phyloP scores from a whole-genome alignment of 2,888 invertebrate genomes.

The Pandemis corylana region DNA sequence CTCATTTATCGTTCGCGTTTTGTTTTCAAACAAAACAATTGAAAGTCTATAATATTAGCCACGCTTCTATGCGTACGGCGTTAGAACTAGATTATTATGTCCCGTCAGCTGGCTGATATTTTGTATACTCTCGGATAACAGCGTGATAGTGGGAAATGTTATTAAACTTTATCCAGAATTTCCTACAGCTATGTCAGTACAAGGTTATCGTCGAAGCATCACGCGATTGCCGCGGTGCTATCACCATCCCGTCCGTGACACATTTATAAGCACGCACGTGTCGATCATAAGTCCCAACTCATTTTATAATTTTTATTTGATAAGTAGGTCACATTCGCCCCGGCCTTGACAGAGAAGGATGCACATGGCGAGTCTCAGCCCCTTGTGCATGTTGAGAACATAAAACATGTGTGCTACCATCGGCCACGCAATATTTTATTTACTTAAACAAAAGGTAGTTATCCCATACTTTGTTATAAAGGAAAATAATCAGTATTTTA shows the following conservation, averaged over 20 bases:
- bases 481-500: too few relatives aligned
- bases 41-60: background rate
- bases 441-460: too few relatives aligned
- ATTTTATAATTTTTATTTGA: background rate
- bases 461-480: too few relatives aligned
- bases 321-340: background rate
- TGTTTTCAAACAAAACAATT: background rate
- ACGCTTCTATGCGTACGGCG: background rate
- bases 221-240: conserved; percentile 10
- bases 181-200: background rate
- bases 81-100: background rate
- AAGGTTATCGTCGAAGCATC: conserved; percentile 21
- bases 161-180: conserved; percentile 5
- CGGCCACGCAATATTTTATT: too few relatives aligned
- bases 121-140: too few relatives aligned
- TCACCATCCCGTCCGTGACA: conserved; percentile 3
- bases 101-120: too few relatives aligned
- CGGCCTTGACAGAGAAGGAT: background rate
- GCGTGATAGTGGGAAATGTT: background rate
- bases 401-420: too few relatives aligned
- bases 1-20: background rate
- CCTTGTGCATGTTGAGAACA: too few relatives aligned
- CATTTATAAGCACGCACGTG: background rate
- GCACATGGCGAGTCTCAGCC: background rate
- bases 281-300: background rate